These are phyloP conservation scores for Epistrophe eligans DNA, from an alignment of 2,888 invertebrate species.

Conservation along the genomic window DNA sequence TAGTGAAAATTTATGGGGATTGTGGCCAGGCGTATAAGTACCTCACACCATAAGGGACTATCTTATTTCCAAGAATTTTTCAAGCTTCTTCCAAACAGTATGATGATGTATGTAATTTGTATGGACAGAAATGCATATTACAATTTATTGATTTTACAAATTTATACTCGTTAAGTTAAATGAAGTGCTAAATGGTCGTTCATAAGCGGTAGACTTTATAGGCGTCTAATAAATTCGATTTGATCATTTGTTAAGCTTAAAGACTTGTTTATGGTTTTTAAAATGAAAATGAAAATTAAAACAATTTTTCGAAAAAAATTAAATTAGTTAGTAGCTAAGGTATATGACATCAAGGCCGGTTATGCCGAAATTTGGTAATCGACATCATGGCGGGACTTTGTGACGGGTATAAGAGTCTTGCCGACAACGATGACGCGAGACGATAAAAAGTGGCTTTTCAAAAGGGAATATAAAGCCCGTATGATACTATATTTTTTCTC, in stretches of 20 bases:
- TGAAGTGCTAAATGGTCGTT: constrained; percentile 48
- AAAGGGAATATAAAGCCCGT: too few relatives aligned
- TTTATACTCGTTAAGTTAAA: constrained; percentile 22
- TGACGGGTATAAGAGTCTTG: too few relatives aligned
- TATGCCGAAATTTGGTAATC: neutral
- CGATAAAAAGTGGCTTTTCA: too few relatives aligned
- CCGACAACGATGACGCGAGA: too few relatives aligned
- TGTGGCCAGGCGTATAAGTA: constrained; percentile 13
- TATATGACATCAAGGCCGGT: neutral
- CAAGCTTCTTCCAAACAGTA: constrained; percentile 14
- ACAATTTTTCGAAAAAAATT: constrained; percentile 1
- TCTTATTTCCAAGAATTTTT: constrained; percentile 15
- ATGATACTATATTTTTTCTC: too few relatives aligned
- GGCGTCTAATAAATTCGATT: constrained; percentile 27
- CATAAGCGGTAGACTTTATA: constrained; percentile 14
- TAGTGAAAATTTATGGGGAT: constrained; percentile 58
- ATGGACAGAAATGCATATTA: constrained; percentile 32
- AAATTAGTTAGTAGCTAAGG: neutral
- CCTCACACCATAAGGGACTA: constrained; percentile 36
- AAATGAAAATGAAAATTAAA: neutral
- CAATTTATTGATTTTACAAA: constrained; percentile 50
- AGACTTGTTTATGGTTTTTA: neutral
- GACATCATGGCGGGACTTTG: neutral
- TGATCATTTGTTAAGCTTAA: constrained; percentile 3
- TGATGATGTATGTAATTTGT: constrained; percentile 14